Evolutionary conservation across 2,113 vertebrate genomes (phyloP).

Genomic region (Gymnocephalus cernua): DNA sequence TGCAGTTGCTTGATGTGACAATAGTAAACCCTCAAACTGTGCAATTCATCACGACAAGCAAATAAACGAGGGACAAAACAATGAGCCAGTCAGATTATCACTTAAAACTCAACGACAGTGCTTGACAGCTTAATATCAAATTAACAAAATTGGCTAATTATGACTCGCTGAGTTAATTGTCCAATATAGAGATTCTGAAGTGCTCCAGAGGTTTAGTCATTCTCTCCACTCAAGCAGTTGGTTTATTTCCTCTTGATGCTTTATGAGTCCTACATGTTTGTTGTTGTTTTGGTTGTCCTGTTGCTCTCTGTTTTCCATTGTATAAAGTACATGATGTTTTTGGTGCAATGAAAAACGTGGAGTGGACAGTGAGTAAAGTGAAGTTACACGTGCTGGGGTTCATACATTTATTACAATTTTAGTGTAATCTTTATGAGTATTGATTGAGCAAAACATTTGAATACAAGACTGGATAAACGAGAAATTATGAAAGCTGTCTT

Average conservation of each 20-base stretch:
- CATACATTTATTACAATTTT: neutral
- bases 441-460: neutral
- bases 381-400: neutral
- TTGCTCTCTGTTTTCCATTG: conserved; percentile 36
- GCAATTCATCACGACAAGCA: conserved; percentile 81
- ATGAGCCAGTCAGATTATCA: conserved; percentile 84
- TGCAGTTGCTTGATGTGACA: conserved; percentile 73
- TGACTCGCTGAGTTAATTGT: conserved; percentile 86
- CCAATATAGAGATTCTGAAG: conserved; percentile 85
- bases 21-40: conserved; percentile 79
- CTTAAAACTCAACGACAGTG: conserved; percentile 84
- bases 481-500: neutral
- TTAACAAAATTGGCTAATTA: conserved; percentile 89
- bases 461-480: conserved; percentile 9
- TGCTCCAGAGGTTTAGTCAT: conserved; percentile 83
- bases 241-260: conserved; percentile 78
- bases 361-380: neutral
- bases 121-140: conserved; percentile 88
- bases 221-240: conserved; percentile 80
- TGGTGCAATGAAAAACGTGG: conserved; percentile 7
- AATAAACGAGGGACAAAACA: conserved; percentile 83
- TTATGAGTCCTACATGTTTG: conserved; percentile 70
- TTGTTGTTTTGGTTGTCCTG: conserved; percentile 57
- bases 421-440: neutral
- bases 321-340: neutral